Conservation (phyloP, 2,113 vertebrate species). For the Atractosteus spatula region DNA sequence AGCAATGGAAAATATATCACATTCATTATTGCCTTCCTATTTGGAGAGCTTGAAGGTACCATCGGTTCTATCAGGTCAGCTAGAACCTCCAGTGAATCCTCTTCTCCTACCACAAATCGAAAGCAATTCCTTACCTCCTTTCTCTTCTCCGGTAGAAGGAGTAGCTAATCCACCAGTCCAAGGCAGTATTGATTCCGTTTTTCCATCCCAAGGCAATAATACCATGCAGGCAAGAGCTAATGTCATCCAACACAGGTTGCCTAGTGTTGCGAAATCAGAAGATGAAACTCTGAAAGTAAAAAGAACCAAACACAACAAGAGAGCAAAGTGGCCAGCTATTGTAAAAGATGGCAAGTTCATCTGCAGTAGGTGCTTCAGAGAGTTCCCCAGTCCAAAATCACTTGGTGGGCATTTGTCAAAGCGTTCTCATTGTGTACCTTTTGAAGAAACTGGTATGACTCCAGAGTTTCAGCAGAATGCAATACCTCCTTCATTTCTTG, state of each 20-base stretch:
- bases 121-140: constrained; percentile 53
- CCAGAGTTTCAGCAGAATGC: constrained; percentile 68
- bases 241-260: constrained; percentile 23
- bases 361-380: constrained; percentile 87
- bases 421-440: constrained; percentile 82
- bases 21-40: constrained; percentile 69
- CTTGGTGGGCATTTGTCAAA: constrained; percentile 95
- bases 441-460: constrained; percentile 77
- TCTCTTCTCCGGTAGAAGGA: constrained; percentile 60
- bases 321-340: constrained; percentile 92
- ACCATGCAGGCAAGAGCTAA: constrained; percentile 14
- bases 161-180: constrained; percentile 60
- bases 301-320: constrained; percentile 73
- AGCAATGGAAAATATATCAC: constrained; percentile 66
- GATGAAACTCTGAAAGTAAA: constrained; percentile 66
- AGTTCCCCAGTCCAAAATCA: constrained; percentile 87
- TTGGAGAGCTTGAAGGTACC: constrained; percentile 62
- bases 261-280: constrained; percentile 42
- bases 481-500: constrained; percentile 74
- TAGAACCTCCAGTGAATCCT: constrained; percentile 56
- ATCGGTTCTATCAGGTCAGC: constrained; percentile 62
- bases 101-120: constrained; percentile 70
- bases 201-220: constrained; percentile 50
- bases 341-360: constrained; percentile 89
- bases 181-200: constrained; percentile 51